Evolutionary conservation across 2,888 invertebrate genomes (phyloP), one percentile per base, ranked within the genome.

Genomic region (Charanyca ferruginea): DNA sequence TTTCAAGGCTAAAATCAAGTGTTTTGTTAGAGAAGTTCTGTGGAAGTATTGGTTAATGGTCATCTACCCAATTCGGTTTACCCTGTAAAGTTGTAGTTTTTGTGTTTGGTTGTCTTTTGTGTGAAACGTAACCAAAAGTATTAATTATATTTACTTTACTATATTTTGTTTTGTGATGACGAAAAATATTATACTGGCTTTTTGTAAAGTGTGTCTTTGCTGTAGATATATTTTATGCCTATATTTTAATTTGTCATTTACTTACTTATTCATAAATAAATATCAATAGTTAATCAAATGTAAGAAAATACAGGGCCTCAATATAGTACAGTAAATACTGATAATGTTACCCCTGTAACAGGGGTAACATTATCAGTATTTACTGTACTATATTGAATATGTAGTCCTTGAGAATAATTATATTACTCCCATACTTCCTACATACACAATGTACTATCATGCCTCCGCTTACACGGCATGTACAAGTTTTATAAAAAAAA

Each of bases 381-480:
- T 66, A 59, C 42, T 71, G 47, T 59, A 49, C 18, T 52, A 66
- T 71, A 73, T 66, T 71, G 67, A 63, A 52, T 68, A 48, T 76
- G 48, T 66, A 41, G 25, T 62, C 55, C 66, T 72, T 72, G 49
- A 53, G 13, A 59, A 25, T 47, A 55, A 61, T n/a, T 60, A 58
- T 58, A 41, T 42, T 41, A 57, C 41, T 44, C 49, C 57, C 9
- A 8, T 67, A 67, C 58, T 70, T 52, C 64, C 53, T 68, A 63
- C 61, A 64, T 71, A 71, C 57, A 77, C 64, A 62, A 68, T 73
- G 72, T 75, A 77, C 55, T 84, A 86, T 83, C 81, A 83, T 69
- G 87, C 88, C 87, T 87, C 86, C 74, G 89, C 90, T 89, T 89
- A 85, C 81, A 79, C 70, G 18, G 74, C 70, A 79, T 84, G 79